phyloP scores from a whole-genome alignment of 1,140 invertebrate species.

The Medauroidea extradentata region DNA sequence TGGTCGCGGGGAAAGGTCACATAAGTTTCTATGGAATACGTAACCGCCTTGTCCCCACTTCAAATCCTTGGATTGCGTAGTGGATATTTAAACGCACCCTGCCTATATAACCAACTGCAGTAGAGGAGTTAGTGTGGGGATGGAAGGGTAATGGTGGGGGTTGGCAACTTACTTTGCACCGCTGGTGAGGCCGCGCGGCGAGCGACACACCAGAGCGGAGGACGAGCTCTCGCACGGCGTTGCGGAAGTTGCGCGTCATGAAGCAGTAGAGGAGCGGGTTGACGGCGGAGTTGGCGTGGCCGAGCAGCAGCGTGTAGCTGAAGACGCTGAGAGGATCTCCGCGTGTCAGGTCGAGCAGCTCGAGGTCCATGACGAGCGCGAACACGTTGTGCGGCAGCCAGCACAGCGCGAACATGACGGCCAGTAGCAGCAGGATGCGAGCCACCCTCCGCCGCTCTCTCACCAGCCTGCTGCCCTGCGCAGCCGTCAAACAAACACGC shows the following conservation, averaged over 20 bases:
- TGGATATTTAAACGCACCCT: too few relatives aligned
- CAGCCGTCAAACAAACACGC: too few relatives aligned
- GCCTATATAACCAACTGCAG: too few relatives aligned
- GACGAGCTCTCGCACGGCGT: slow-evolving; percentile 56
- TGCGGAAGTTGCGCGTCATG: slow-evolving; percentile 81
- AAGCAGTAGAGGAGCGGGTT: slow-evolving; percentile 87
- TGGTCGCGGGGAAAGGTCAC: too few relatives aligned
- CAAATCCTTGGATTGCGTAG: too few relatives aligned
- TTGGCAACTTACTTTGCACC: slow-evolving; percentile 21
- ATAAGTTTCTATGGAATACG: too few relatives aligned
- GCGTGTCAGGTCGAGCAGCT: slow-evolving; percentile 41
- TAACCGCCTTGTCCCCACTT: too few relatives aligned
- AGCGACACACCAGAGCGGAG: slow-evolving; percentile 35
- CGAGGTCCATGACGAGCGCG: slow-evolving; percentile 54
- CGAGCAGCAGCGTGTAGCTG: slow-evolving; percentile 49
- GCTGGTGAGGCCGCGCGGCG: slow-evolving; percentile 21
- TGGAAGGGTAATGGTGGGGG: too few relatives aligned
- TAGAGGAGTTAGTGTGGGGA: too few relatives aligned
- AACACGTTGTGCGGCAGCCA: slow-evolving; percentile 76
- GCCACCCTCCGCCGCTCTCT: slow-evolving; percentile 65
- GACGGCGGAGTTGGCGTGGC: slow-evolving; percentile 77
- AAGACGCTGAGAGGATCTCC: slow-evolving; percentile 21
- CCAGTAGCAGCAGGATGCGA: slow-evolving; percentile 66
- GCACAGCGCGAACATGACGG: slow-evolving; percentile 68
- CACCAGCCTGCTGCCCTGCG: slow-evolving; percentile 56